Percentiles rank a stretch among this genome's conserved stretches.
Conservation (phyloP, 2,888 invertebrate genomes). For the Ptychoptera contaminata region DNA sequence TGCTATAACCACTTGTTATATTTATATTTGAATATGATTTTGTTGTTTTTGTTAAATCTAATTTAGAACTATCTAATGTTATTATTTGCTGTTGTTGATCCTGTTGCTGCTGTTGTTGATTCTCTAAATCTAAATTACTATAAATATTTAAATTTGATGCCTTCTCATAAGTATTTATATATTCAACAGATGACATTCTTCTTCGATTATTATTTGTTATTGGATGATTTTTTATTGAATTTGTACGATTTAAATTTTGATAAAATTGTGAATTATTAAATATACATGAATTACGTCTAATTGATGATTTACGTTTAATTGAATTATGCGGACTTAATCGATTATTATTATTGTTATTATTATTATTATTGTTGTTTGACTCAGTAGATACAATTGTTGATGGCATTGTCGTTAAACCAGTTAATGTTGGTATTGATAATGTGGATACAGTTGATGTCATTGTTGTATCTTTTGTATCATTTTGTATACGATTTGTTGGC, state of each 20-base stretch:
- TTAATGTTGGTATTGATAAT: slow-evolving; percentile 27
- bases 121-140: slow-evolving; percentile 26
- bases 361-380: too few relatives aligned
- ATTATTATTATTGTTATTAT: slow-evolving; percentile 7
- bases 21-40: slow-evolving; percentile 25
- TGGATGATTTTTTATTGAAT: slow-evolving; percentile 24
- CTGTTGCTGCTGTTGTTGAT: slow-evolving; percentile 22
- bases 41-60: slow-evolving; percentile 29
- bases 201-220: slow-evolving; percentile 15
- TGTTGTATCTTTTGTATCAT: slow-evolving; percentile 54
- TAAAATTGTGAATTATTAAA: slow-evolving; percentile 28
- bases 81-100: slow-evolving; percentile 21
- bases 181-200: slow-evolving; percentile 30
- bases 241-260: slow-evolving; percentile 25
- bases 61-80: slow-evolving; percentile 27
- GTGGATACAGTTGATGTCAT: slow-evolving; percentile 41
- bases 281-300: slow-evolving; percentile 26
- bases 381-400: slow-evolving; percentile 4
- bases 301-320: slow-evolving; percentile 27
- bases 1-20: slow-evolving; percentile 11
- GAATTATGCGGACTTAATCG: slow-evolving; percentile 49
- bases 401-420: slow-evolving; percentile 16
- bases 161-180: slow-evolving; percentile 24
- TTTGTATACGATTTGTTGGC: slow-evolving; percentile 50
- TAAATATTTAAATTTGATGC: slow-evolving; percentile 28